Percentiles rank a stretch among this genome's conserved stretches.
These are phyloP conservation scores for Myripristis jacobus DNA, from an alignment of 2,797 vertebrate genomes.

Conservation along the genomic window DNA sequence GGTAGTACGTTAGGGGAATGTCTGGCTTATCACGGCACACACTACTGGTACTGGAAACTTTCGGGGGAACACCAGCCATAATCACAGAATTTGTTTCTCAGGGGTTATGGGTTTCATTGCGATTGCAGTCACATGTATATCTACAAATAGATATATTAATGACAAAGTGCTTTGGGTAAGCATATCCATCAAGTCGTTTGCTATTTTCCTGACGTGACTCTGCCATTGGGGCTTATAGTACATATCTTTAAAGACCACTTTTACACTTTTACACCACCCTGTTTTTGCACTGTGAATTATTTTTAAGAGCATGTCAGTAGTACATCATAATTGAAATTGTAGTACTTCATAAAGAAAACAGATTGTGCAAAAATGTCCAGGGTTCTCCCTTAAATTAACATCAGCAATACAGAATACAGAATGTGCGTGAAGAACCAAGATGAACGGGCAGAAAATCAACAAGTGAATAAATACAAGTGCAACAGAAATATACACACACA, in stretches of 20 bases:
- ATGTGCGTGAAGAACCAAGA: slow-evolving; percentile 17
- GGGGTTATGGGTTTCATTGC: neutral
- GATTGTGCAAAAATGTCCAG: slow-evolving; percentile 8
- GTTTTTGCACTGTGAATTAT: neutral
- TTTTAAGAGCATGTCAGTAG: neutral
- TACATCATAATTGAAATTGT: no score
- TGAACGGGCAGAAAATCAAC: slow-evolving; percentile 3
- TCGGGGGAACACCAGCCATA: slow-evolving; percentile 36
- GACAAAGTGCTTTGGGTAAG: no score
- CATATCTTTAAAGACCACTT: no score
- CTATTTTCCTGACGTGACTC: no score
- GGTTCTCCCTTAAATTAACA: slow-evolving; percentile 23
- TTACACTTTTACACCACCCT: no score
- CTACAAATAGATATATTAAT: no score
- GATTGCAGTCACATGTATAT: no score
- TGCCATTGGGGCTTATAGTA: no score
- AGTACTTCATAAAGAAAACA: neutral
- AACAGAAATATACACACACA: slow-evolving; percentile 32
- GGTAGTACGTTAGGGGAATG: slow-evolving; percentile 4
- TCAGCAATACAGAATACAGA: slow-evolving; percentile 18
- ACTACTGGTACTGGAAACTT: slow-evolving; percentile 15
- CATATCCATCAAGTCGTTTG: no score
- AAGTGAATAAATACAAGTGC: slow-evolving; percentile 23
- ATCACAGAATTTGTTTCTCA: neutral
- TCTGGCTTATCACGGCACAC: slow-evolving; percentile 35